These are phyloP conservation scores for Sebastes wilsoni DNA, from an alignment of 2,797 vertebrate genomes.

Conservation along the genomic window DNA sequence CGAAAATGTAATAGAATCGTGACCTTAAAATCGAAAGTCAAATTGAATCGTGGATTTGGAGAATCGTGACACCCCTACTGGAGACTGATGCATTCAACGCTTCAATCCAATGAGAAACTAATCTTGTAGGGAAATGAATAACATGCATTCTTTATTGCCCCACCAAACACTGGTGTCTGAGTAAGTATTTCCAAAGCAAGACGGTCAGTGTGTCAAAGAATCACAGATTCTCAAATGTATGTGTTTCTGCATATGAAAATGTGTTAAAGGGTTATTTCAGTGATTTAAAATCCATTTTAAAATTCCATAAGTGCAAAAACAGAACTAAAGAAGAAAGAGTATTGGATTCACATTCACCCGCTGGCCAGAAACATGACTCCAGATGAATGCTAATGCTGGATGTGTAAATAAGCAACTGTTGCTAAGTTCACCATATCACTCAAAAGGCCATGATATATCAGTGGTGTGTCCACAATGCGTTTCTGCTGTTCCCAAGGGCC, in stretches of 20 bases:
- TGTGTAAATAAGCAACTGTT: not conserved
- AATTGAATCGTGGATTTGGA: too few species aligned
- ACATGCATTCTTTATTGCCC: not conserved
- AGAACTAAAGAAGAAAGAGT: not conserved
- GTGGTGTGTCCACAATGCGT: not conserved
- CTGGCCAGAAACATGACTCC: not conserved
- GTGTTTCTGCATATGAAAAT: not conserved
- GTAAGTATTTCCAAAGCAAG: not conserved
- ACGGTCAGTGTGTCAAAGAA: not conserved
- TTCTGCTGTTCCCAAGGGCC: not conserved
- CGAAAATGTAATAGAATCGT: too few species aligned
- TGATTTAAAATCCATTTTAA: not conserved
- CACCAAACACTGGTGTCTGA: not conserved
- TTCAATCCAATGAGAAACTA: not conserved
- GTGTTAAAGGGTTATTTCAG: not conserved
- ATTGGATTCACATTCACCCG: not conserved
- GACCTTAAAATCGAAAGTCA: too few species aligned
- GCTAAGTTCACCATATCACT: not conserved
- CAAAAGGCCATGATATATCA: not conserved
- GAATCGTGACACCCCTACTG: too few species aligned
- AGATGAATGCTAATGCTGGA: not conserved
- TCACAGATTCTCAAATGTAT: not conserved
- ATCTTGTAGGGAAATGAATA: not conserved
- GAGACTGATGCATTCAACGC: not conserved
- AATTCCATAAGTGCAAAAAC: not conserved